Percentiles rank a stretch among this genome's conserved stretches.
Evolutionary conservation across 2,888 invertebrate species (phyloP).

Genomic region (Drosophila infuscata): DNA sequence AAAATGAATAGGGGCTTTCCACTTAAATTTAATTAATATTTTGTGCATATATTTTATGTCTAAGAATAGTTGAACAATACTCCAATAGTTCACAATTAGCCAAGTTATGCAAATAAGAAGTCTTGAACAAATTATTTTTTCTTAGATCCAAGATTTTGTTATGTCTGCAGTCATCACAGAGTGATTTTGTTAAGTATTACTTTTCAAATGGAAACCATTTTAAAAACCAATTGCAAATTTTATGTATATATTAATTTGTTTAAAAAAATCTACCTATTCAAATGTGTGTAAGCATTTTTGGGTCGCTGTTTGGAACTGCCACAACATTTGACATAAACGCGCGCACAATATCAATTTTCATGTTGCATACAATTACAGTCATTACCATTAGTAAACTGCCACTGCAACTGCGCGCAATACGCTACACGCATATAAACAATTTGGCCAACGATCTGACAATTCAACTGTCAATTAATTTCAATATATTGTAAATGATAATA

Average conservation of each 20-base stretch:
- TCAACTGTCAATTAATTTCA: slow-evolving; percentile 80
- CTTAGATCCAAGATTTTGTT: not conserved
- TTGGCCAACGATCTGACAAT: slow-evolving; percentile 79
- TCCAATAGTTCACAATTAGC: not conserved
- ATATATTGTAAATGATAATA: slow-evolving; percentile 82
- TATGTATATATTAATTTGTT: slow-evolving; percentile 6
- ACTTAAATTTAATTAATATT: not conserved
- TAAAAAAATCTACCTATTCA: slow-evolving; percentile 8
- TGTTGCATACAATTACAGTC: slow-evolving; percentile 79
- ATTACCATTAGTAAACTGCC: slow-evolving; percentile 81
- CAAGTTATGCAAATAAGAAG: not conserved
- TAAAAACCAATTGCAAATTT: not conserved
- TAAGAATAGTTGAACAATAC: not conserved
- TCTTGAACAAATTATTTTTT: not conserved
- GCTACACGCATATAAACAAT: slow-evolving; percentile 63
- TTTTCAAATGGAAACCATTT: not conserved
- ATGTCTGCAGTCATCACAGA: not conserved
- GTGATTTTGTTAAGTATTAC: not conserved
- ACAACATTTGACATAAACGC: slow-evolving; percentile 76
- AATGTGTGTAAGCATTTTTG: slow-evolving; percentile 58
- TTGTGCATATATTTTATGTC: not conserved
- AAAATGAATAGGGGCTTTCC: not conserved
- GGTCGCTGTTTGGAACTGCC: slow-evolving; percentile 62
- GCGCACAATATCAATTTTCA: slow-evolving; percentile 79
- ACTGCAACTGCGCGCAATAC: slow-evolving; percentile 36